phyloP scores from a whole-genome alignment of 2,888 invertebrate species.

The Tinea trinotella region DNA sequence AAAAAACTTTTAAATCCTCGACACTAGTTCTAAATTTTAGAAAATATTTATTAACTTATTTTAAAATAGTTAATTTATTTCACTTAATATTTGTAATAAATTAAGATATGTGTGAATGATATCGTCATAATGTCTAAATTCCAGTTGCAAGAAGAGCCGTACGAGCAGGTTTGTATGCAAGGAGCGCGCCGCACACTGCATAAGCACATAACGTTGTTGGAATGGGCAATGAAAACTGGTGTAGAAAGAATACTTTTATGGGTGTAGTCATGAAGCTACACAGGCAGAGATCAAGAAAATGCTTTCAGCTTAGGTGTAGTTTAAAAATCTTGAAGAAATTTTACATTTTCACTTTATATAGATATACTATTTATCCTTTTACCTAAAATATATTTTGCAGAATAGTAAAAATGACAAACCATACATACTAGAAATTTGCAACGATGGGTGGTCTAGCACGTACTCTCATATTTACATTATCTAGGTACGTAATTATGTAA shows the following conservation, averaged over 20 bases:
- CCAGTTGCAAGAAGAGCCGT: conserved; percentile 29
- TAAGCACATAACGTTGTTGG: conserved; percentile 30
- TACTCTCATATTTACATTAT: neutral
- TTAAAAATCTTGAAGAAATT: conserved; percentile 4
- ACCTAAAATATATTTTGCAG: too few species aligned
- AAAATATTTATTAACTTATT: too few species aligned
- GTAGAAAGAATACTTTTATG: conserved; percentile 16
- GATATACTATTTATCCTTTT: too few species aligned
- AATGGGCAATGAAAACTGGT: conserved; percentile 35
- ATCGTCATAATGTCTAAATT: neutral
- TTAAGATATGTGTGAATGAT: neutral
- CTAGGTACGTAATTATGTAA: neutral
- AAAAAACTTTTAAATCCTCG: too few species aligned
- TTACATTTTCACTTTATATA: neutral
- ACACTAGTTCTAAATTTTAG: too few species aligned
- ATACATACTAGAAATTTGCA: neutral
- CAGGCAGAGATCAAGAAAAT: neutral
- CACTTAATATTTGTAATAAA: too few species aligned
- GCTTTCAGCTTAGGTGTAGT: conserved; percentile 7
- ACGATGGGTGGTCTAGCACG: neutral
- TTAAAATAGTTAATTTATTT: too few species aligned
- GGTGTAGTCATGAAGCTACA: neutral
- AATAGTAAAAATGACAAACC: neutral
- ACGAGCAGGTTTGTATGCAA: conserved; percentile 43
- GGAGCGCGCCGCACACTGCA: conserved; percentile 23